Base-by-base conservation (phyloP, 2,888 invertebrate genomes). In the Sericinus montela region DNA sequence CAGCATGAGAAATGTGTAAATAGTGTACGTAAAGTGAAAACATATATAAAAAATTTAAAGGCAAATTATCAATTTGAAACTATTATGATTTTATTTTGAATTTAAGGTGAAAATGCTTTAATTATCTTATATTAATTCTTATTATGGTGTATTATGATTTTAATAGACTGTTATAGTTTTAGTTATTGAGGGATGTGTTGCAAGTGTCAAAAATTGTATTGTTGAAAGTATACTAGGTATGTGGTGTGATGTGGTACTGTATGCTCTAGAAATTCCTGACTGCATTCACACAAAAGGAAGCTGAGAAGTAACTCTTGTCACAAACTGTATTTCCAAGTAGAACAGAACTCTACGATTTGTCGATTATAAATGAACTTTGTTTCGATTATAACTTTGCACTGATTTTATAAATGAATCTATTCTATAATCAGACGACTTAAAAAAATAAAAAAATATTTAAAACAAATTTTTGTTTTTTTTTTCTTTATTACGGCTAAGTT, bases 101-200 rank as follows among this genome's bases (percentile, higher is more conserved):
- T 80, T 65, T 87, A 85, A 86, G 88, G 86, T 86, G 84, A 77
- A 83, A 83, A 88, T 85, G 88, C 88, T 88, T 88, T 88, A 88
- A 88, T 87, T 88, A 87, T 86, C 83, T 81, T 82, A 80, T 80
- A 84, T 76, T n/a, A 71, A 76, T 80, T 75, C 74, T 80, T 77
- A 79, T 82, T 80, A 81, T 78, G 78, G 76, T 82, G 83, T 88
- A 87, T 81, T 84, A 85, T 86, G 83, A 84, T 86, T 88, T 81
- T 82, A 79, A 88, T 83, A 86, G 88, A 88, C 88, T 88, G 88
- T 88, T 88, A 88, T 87, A 88, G 82, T 79, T 85, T 86, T 84
- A 87, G 80, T 83, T 83, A 69, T 72, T 62, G 75, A 71, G 65
- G 66, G 72, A 70, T 59, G 63, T 60, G 79, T 80, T 75, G 68